A percentile compares a stretch with the other conserved stretches of the same genome.
Evolutionary conservation across 1,140 invertebrate species (phyloP).

Genomic region (Magallana ariakensis): DNA sequence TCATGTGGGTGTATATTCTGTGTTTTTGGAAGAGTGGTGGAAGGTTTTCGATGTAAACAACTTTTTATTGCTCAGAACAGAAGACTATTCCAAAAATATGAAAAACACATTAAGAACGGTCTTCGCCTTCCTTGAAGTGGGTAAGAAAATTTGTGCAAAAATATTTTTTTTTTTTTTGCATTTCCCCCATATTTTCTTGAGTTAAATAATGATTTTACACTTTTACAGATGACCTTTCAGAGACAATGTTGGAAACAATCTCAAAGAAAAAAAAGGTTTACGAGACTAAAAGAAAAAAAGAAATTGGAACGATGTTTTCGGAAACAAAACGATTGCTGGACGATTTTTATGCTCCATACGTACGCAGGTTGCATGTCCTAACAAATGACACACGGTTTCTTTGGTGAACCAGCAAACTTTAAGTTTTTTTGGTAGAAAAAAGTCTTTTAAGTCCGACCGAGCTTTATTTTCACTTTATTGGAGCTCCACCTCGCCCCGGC

Average conservation of each 20-base stretch:
- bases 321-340: slow-evolving; percentile 56
- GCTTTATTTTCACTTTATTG: too few relatives aligned
- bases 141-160: slow-evolving; percentile 81
- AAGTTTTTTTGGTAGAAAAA: too few relatives aligned
- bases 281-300: slow-evolving; percentile 54
- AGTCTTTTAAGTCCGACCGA: too few relatives aligned
- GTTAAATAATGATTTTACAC: too few relatives aligned
- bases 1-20: slow-evolving; percentile 66
- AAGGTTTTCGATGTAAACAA: slow-evolving; percentile 67
- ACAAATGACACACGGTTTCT: slow-evolving; percentile 60
- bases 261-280: slow-evolving; percentile 49
- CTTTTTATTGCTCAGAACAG: slow-evolving; percentile 86
- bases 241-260: slow-evolving; percentile 50
- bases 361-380: slow-evolving; percentile 58
- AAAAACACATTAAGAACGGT: slow-evolving; percentile 89
- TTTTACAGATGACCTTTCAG: slow-evolving; percentile 52
- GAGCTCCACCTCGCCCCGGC: too few relatives aligned
- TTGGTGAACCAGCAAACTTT: slow-evolving; percentile 39
- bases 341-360: slow-evolving; percentile 59
- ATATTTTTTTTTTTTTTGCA: background rate
- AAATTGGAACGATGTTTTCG: slow-evolving; percentile 51
- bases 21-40: slow-evolving; percentile 69
- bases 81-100: slow-evolving; percentile 90
- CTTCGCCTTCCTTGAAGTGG: slow-evolving; percentile 84
- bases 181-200: too few relatives aligned